Percentiles rank a stretch among this genome's conserved stretches.
Evolutionary conservation across 2,888 invertebrate genomes (phyloP).

Genomic region (Hartigia nigra): DNA sequence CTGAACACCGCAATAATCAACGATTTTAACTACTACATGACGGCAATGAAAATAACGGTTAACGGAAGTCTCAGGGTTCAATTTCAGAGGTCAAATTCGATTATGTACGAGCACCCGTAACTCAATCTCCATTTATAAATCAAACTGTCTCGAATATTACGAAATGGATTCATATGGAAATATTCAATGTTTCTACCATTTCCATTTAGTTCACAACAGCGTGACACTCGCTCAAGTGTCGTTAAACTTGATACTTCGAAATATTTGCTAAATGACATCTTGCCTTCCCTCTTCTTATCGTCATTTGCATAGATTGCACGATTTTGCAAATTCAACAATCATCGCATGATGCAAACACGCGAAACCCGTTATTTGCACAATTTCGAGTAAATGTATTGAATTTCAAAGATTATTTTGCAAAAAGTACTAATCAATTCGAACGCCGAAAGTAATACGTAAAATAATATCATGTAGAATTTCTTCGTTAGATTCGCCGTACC

Average conservation of each 20-base stretch:
- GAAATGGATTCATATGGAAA: neutral
- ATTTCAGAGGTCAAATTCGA: slow-evolving; percentile 50
- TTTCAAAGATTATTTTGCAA: neutral
- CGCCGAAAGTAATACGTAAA: neutral
- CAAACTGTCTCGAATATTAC: neutral
- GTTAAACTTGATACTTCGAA: neutral
- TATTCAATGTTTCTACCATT: neutral
- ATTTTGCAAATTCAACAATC: neutral
- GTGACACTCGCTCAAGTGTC: neutral
- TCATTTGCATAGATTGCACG: neutral
- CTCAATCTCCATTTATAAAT: slow-evolving; percentile 34
- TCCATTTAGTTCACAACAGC: neutral
- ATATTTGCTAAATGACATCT: neutral
- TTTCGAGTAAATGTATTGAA: neutral
- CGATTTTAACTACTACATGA: neutral
- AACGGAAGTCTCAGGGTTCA: neutral
- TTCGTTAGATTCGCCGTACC: neutral
- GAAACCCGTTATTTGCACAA: neutral
- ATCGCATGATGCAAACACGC: neutral
- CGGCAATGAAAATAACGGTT: neutral
- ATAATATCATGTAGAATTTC: neutral
- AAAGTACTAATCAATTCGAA: neutral
- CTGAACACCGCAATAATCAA: neutral
- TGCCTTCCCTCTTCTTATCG: neutral
- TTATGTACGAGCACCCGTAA: slow-evolving; percentile 27